These are phyloP conservation scores for Bombus polaris DNA, from an alignment of 1,140 invertebrate species.

Conservation along the genomic window DNA sequence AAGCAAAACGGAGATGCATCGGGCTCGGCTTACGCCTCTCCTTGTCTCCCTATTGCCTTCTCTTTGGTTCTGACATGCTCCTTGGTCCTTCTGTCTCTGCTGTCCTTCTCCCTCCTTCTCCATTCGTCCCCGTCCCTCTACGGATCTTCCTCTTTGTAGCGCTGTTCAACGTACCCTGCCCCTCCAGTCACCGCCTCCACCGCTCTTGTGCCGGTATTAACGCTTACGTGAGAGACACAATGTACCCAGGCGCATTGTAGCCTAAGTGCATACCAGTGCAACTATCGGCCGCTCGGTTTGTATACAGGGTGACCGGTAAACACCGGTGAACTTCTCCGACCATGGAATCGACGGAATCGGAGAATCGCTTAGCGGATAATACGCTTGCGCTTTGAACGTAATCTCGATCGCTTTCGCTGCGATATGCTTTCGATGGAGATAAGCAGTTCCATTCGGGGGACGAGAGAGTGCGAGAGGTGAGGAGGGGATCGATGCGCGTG, in stretches of 20 bases:
- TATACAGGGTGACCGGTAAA: slow-evolving; percentile 57
- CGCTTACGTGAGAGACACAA: slow-evolving; percentile 57
- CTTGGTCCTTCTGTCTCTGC: slow-evolving; percentile 44
- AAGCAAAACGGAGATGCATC: slow-evolving; percentile 55
- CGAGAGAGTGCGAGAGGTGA: neutral
- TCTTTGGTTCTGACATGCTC: slow-evolving; percentile 36
- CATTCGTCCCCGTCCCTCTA: neutral
- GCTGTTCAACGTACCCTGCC: slow-evolving; percentile 17
- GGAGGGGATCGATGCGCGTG: no score
- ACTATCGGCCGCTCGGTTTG: slow-evolving; percentile 50
- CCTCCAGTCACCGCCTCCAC: neutral
- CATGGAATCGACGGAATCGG: slow-evolving; percentile 7
- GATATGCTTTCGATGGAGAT: slow-evolving; percentile 24
- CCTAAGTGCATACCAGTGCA: slow-evolving; percentile 63
- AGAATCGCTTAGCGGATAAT: slow-evolving; percentile 31
- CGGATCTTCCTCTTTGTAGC: slow-evolving; percentile 36
- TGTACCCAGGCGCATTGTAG: slow-evolving; percentile 55
- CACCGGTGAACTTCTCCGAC: slow-evolving; percentile 29
- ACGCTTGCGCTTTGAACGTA: slow-evolving; percentile 16
- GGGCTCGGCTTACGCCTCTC: slow-evolving; percentile 37
- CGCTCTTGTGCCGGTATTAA: slow-evolving; percentile 51
- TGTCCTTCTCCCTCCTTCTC: neutral
- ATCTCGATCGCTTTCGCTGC: slow-evolving; percentile 29
- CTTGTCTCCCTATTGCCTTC: slow-evolving; percentile 12
- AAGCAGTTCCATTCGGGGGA: neutral